Conservation (phyloP, 37 sponge, comb jelly and placozoan genomes). For the Halichondria panicea region DNA sequence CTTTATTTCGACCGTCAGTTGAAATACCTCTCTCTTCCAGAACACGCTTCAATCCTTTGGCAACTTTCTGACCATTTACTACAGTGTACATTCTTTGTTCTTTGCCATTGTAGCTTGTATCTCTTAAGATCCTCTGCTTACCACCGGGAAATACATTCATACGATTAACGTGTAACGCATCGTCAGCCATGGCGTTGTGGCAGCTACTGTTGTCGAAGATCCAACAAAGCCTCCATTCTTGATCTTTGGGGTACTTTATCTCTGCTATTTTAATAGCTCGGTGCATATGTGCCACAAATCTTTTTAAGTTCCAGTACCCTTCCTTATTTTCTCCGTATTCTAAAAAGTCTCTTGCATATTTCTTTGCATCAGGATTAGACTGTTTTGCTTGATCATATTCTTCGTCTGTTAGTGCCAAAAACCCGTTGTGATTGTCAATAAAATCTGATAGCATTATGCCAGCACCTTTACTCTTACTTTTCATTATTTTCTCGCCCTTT, state of each 20-base stretch:
- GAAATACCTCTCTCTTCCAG: conserved; percentile 15
- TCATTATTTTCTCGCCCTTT: conserved; percentile 19
- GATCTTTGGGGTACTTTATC: conserved; percentile 6
- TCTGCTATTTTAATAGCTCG: conserved; percentile 12
- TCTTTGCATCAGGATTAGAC: background rate
- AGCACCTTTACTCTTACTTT: background rate
- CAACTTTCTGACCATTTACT: conserved; percentile 5
- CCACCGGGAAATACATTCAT: conserved; percentile 35
- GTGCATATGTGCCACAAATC: conserved; percentile 34
- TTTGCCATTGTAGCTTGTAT: background rate
- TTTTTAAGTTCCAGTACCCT: conserved; percentile 46
- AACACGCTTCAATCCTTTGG: conserved; percentile 12
- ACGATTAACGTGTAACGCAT: background rate
- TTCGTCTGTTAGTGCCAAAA: conserved; percentile 4
- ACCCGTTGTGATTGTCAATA: conserved; percentile 17
- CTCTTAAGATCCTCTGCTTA: conserved; percentile 12
- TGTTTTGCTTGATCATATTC: conserved; percentile 3
- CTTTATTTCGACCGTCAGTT: conserved; percentile 21
- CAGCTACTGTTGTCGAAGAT: conserved; percentile 37
- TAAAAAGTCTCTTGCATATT: conserved; percentile 21
- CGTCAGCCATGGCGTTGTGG: conserved; percentile 16
- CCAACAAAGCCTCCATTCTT: conserved; percentile 8
- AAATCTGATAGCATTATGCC: conserved; percentile 13
- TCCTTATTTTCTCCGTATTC: conserved; percentile 56
- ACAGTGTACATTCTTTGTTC: background rate